Percentiles rank a stretch among this genome's conserved stretches.
Conservation (phyloP, 2,113 vertebrate genomes). For the Tyrannus savana region DNA sequence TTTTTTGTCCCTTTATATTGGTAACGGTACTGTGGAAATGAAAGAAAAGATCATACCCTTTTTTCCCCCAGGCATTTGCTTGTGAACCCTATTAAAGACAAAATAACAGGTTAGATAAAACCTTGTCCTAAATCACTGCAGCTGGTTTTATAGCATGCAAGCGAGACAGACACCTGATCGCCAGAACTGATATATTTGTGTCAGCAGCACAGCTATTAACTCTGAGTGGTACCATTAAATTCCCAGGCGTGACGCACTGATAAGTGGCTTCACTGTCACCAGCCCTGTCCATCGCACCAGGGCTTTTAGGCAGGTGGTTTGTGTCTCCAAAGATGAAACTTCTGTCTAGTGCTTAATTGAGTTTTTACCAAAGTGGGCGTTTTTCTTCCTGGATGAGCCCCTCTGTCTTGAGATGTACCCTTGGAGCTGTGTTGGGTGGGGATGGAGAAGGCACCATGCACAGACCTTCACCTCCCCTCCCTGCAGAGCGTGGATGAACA, state of each 20-base stretch:
- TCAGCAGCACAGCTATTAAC: not conserved
- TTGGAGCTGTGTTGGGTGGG: rapidly evolving
- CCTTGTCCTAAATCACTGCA: not conserved
- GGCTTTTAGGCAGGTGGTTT: not conserved
- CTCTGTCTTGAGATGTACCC: not conserved
- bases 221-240: not conserved
- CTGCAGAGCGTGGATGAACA: not conserved
- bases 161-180: not conserved
- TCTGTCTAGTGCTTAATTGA: not conserved
- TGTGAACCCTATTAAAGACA: not conserved
- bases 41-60: not conserved
- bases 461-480: not conserved
- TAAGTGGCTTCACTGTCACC: not conserved
- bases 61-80: not conserved
- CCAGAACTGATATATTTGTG: not conserved
- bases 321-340: not conserved
- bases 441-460: not conserved
- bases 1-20: not conserved
- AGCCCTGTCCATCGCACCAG: not conserved
- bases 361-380: not conserved
- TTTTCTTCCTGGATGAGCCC: not conserved
- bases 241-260: not conserved
- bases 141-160: not conserved
- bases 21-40: not conserved
- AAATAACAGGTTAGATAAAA: not conserved